phyloP scores from a whole-genome alignment of 2,888 invertebrate species.

The Phlogophora meticulosa region DNA sequence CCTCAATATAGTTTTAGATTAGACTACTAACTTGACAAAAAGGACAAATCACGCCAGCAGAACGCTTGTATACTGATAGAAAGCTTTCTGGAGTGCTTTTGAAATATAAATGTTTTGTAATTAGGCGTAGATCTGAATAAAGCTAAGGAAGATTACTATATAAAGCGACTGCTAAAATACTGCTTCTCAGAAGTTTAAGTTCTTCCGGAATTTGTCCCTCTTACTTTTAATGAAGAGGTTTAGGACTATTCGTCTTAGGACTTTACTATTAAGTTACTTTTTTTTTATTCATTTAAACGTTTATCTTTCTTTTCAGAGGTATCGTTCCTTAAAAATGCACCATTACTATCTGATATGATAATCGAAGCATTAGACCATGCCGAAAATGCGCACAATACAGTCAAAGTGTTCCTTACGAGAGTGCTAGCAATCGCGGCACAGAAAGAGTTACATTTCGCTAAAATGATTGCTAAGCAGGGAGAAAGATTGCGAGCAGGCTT shows the following conservation, averaged over 20 bases:
- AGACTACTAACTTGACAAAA: no score
- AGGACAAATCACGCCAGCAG: no score
- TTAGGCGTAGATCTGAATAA: no score
- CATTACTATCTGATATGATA: constrained; percentile 78
- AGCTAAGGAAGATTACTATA: no score
- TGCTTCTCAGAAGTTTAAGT: neutral
- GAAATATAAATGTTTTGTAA: no score
- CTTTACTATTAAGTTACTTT: no score
- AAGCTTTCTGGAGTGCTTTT: no score
- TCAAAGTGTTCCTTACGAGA: constrained; percentile 92
- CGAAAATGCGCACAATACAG: constrained; percentile 78
- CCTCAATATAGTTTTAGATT: no score
- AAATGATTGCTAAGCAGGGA: constrained; percentile 85
- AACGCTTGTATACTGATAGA: no score
- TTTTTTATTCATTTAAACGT: no score
- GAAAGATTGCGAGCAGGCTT: constrained; percentile 74
- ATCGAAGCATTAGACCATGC: constrained; percentile 73
- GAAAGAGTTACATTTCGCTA: constrained; percentile 92
- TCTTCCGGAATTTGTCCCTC: neutral
- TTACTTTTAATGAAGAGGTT: neutral
- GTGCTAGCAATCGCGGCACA: constrained; percentile 91
- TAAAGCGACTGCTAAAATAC: neutral
- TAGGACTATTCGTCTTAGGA: no score
- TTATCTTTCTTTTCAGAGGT: constrained; percentile 79
- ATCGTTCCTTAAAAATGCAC: constrained; percentile 71